These are phyloP conservation scores for Ptilodon capucinus DNA, from an alignment of 2,888 invertebrate genomes.

Conservation along the genomic window DNA sequence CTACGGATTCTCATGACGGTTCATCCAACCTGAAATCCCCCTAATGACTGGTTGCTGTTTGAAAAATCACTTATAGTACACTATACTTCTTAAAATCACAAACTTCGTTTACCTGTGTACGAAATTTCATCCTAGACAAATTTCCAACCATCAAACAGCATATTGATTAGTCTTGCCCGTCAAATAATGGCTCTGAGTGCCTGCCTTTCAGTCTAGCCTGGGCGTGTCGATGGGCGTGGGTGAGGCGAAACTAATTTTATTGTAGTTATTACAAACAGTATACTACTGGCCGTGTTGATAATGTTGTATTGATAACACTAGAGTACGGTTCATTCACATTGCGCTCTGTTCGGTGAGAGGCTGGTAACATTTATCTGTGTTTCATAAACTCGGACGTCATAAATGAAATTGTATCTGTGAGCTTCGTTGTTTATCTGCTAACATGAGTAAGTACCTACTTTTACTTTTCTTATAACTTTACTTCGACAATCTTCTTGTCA, in stretches of 20 bases:
- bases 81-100: too few relatives aligned
- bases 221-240: slow-evolving; percentile 43
- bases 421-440: slow-evolving; percentile 9
- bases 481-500: neutral
- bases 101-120: slow-evolving; percentile 20
- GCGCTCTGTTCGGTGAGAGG: slow-evolving; percentile 20
- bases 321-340: slow-evolving; percentile 54
- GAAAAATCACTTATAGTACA: too few relatives aligned
- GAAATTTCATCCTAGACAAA: slow-evolving; percentile 44
- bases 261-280: slow-evolving; percentile 42
- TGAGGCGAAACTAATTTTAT: slow-evolving; percentile 43
- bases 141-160: slow-evolving; percentile 49
- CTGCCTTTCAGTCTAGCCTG: slow-evolving; percentile 40
- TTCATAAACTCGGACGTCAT: slow-evolving; percentile 23
- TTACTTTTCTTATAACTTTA: slow-evolving; percentile 4
- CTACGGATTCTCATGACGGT: neutral
- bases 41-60: too few relatives aligned
- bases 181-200: slow-evolving; percentile 34
- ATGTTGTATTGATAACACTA: slow-evolving; percentile 40
- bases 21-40: neutral
- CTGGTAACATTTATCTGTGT: slow-evolving; percentile 26
- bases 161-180: slow-evolving; percentile 64
- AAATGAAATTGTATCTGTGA: slow-evolving; percentile 17
- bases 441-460: slow-evolving; percentile 32
- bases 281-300: slow-evolving; percentile 40